Evolutionary conservation across 2,113 vertebrate genomes (phyloP).

Genomic region (Phaethon lepturus): DNA sequence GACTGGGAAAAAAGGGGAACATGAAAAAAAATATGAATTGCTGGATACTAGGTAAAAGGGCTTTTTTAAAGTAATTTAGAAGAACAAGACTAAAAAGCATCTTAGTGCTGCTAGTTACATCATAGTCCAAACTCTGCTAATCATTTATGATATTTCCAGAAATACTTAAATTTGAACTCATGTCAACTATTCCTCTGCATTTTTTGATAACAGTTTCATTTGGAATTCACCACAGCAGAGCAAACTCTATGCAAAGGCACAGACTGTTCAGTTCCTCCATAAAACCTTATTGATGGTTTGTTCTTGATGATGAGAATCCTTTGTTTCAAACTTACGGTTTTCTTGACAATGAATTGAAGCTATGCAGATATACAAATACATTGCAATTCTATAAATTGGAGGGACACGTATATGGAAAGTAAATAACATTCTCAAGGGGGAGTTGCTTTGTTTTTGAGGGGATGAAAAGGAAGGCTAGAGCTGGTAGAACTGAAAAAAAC

Average conservation of each 20-base stretch:
- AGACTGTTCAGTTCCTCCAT: background rate
- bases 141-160: background rate
- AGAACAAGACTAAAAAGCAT: background rate
- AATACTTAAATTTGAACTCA: background rate
- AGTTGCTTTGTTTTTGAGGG: background rate
- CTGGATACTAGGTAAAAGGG: background rate
- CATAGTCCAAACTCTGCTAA: background rate
- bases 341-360: background rate
- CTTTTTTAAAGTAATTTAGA: background rate
- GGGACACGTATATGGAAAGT: background rate
- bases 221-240: background rate
- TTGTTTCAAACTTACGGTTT: background rate
- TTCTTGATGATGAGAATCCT: background rate
- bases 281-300: background rate
- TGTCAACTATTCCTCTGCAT: background rate
- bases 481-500: background rate
- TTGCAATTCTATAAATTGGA: background rate
- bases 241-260: background rate
- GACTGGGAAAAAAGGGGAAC: accelerated
- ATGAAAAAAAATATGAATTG: background rate
- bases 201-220: background rate
- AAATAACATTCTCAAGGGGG: background rate
- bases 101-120: background rate
- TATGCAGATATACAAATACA: background rate
- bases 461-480: background rate